These are phyloP conservation scores for Timema cristinae DNA, from an alignment of 2,888 invertebrate species.

Conservation along the genomic window DNA sequence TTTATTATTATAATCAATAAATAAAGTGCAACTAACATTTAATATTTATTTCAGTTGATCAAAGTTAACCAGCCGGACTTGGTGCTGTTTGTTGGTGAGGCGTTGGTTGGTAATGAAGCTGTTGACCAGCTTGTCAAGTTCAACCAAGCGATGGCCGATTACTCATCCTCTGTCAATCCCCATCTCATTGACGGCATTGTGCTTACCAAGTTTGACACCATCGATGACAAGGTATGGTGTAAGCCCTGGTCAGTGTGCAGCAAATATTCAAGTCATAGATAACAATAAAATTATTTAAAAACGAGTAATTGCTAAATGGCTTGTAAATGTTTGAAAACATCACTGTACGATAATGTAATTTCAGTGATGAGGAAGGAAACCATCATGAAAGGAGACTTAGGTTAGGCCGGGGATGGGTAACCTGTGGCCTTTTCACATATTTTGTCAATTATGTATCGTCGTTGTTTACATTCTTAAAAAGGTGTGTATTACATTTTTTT, in stretches of 20 bases:
- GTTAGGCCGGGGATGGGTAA: too few species aligned
- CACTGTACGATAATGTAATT: too few species aligned
- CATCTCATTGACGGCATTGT: slow-evolving; percentile 98
- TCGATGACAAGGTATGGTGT: slow-evolving; percentile 86
- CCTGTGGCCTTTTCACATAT: too few species aligned
- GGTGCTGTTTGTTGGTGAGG: slow-evolving; percentile 99
- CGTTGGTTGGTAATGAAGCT: slow-evolving; percentile 99
- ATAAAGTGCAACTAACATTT: too few species aligned
- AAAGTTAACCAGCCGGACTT: slow-evolving; percentile 96
- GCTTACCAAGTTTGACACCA: slow-evolving; percentile 98
- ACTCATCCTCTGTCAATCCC: slow-evolving; percentile 70
- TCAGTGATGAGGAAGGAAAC: too few species aligned
- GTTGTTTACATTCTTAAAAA: too few species aligned
- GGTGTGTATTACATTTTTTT: too few species aligned
- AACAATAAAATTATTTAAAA: neutral
- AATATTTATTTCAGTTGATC: slow-evolving; percentile 60
- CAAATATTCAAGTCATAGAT: slow-evolving; percentile 4
- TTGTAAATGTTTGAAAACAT: too few species aligned
- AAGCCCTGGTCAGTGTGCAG: neutral
- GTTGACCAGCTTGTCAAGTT: slow-evolving; percentile 99
- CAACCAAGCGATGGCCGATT: slow-evolving; percentile 95
- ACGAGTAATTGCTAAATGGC: too few species aligned
- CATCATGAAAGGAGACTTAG: neutral
- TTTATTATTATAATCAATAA: neutral
- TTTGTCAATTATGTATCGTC: too few species aligned